Conservation (phyloP, 2,113 vertebrate species). For the Lates calcarifer region DNA sequence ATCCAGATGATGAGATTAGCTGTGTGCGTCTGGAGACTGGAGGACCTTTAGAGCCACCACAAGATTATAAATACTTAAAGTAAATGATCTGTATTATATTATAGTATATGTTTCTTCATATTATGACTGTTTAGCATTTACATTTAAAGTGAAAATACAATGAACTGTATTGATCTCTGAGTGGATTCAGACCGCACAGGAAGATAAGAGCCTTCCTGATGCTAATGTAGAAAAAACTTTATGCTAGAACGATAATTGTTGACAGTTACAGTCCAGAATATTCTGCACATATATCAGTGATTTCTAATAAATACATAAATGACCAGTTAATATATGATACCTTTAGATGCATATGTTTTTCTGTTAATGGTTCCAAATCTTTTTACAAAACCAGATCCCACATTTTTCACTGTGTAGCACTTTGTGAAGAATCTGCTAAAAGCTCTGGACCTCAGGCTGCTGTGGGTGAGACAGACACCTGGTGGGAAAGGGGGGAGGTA, state of each 20-base stretch:
- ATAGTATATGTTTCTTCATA: constrained; percentile 42
- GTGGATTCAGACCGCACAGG: background rate
- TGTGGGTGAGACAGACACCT: constrained; percentile 20
- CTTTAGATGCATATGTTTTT: background rate
- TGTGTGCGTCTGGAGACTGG: constrained; percentile 55
- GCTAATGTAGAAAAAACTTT: background rate
- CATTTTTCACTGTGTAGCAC: constrained; percentile 8
- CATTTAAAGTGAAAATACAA: constrained; percentile 49
- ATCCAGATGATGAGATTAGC: constrained; percentile 71
- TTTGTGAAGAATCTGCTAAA: constrained; percentile 47
- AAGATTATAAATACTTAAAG: constrained; percentile 47
- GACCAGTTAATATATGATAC: background rate
- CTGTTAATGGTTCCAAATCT: background rate
- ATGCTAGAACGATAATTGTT: background rate
- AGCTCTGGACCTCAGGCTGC: constrained; percentile 33
- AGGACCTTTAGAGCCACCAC: constrained; percentile 63
- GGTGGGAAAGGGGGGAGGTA: background rate
- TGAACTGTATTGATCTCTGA: constrained; percentile 44
- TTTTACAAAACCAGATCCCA: background rate
- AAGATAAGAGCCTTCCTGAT: background rate
- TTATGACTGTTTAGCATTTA: constrained; percentile 54
- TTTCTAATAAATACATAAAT: background rate
- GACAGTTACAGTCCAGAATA: background rate
- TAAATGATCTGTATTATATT: constrained; percentile 50
- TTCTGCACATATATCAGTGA: background rate